Percentiles rank a stretch among this genome's conserved stretches.
Conservation (phyloP, 1,140 invertebrate genomes). For the roundworm (Caenorhabditis elegans) region DNA sequence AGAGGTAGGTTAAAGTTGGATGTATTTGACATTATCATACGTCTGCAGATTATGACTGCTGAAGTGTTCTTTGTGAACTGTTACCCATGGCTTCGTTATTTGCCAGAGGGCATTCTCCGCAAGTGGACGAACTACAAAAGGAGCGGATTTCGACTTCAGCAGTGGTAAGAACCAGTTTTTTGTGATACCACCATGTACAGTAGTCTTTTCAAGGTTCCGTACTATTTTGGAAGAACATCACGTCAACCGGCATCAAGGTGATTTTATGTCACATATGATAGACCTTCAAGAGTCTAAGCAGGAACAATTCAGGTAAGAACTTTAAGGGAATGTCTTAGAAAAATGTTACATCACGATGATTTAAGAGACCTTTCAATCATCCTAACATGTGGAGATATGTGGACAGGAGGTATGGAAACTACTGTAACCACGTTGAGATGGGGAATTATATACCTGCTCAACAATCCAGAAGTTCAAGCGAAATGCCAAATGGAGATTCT, state of each 20-base stretch:
- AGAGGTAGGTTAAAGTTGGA: neutral
- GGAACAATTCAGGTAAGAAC: constrained; percentile 24
- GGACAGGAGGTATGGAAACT: constrained; percentile 68
- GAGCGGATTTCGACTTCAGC: constrained; percentile 22
- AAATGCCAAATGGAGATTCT: constrained; percentile 66
- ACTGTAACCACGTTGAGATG: constrained; percentile 67
- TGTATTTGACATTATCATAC: neutral
- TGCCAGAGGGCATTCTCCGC: constrained; percentile 4
- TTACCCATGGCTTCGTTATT: constrained; percentile 14
- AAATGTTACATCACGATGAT: neutral
- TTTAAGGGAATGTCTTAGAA: neutral
- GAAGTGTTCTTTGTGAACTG: constrained; percentile 28
- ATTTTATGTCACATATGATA: constrained; percentile 45
- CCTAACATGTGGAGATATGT: constrained; percentile 60
- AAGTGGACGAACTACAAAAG: constrained; percentile 17
- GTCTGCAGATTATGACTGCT: neutral
- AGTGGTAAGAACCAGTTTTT: constrained; percentile 1
- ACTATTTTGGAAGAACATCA: constrained; percentile 16
- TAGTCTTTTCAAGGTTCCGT: constrained; percentile 35
- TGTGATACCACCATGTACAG: neutral
- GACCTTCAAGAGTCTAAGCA: neutral
- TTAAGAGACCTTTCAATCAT: constrained; percentile 45
- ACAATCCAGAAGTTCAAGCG: constrained; percentile 66
- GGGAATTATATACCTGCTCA: constrained; percentile 67
- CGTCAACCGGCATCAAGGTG: constrained; percentile 24